Evolutionary conservation across 2,797 vertebrate genomes (phyloP).

Genomic region (Chelon auratus): DNA sequence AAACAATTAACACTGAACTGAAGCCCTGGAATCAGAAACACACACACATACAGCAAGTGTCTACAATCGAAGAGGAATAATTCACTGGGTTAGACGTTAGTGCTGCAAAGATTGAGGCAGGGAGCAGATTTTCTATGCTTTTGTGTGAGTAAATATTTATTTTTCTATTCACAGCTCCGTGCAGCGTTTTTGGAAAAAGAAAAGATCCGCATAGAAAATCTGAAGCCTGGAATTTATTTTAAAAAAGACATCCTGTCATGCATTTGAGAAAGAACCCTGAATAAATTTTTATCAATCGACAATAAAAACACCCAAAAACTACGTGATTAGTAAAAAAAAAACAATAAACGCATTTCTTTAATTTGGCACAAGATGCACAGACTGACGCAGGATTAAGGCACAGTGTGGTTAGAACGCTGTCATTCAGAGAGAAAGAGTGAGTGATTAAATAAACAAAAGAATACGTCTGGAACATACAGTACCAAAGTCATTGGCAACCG

Average conservation of each 20-base stretch:
- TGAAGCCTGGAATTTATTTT: slow-evolving; percentile 27
- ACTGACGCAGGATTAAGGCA: slow-evolving; percentile 72
- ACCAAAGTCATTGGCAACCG: slow-evolving; percentile 99
- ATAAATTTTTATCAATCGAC: slow-evolving; percentile 40
- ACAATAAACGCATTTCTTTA: slow-evolving; percentile 14
- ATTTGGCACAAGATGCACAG: slow-evolving; percentile 77
- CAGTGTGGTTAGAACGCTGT: slow-evolving; percentile 68
- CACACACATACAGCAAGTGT: slow-evolving; percentile 27
- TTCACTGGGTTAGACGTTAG: slow-evolving; percentile 59
- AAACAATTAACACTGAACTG: slow-evolving; percentile 59
- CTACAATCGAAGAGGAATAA: slow-evolving; percentile 35
- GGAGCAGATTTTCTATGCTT: slow-evolving; percentile 72
- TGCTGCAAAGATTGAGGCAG: slow-evolving; percentile 38
- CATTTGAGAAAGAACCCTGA: slow-evolving; percentile 45
- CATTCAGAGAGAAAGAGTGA: slow-evolving; percentile 84
- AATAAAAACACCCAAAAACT: slow-evolving; percentile 42
- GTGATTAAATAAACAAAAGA: slow-evolving; percentile 32
- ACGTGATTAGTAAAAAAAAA: slow-evolving; percentile 69
- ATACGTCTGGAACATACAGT: slow-evolving; percentile 83
- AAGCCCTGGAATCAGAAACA: slow-evolving; percentile 72
- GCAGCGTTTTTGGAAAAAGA: neutral
- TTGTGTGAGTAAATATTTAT: neutral
- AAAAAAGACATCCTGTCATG: slow-evolving; percentile 63
- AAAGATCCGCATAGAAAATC: slow-evolving; percentile 70
- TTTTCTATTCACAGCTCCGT: neutral